Evolutionary conservation across 2,113 vertebrate genomes (phyloP).

Genomic region (Cinclus mexicanus): DNA sequence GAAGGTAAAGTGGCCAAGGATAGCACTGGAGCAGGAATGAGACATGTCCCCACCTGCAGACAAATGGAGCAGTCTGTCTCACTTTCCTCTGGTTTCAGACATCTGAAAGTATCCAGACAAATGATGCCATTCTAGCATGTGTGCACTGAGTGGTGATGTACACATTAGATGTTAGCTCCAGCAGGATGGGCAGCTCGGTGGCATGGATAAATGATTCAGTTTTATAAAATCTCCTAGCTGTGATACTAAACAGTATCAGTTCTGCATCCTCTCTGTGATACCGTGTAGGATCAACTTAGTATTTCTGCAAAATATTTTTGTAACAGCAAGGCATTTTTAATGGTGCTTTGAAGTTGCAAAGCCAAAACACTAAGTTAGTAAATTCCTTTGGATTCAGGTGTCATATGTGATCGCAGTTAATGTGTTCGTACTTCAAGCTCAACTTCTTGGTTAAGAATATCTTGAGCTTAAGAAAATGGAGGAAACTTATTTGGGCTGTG

Average conservation of each 20-base stretch:
- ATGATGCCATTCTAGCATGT: rapidly evolving
- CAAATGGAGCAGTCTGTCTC: neutral
- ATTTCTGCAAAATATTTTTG: neutral
- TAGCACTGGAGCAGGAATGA: neutral
- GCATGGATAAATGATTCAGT: neutral
- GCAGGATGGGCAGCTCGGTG: neutral
- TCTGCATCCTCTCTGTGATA: neutral
- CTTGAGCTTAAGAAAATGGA: neutral
- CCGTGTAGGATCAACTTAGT: rapidly evolving
- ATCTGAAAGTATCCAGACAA: neutral
- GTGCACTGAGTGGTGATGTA: neutral
- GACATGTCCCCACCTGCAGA: neutral
- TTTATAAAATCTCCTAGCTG: neutral
- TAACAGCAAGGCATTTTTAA: neutral
- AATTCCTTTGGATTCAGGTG: neutral
- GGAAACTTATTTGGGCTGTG: neutral
- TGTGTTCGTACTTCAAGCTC: neutral
- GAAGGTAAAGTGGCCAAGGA: neutral
- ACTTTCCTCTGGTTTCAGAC: neutral
- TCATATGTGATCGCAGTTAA: neutral
- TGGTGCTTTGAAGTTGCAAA: neutral
- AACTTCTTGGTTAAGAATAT: neutral
- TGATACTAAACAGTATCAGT: neutral
- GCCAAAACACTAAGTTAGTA: neutral
- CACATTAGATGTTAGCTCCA: neutral